phyloP scores from a whole-genome alignment of 92 coral and sea anemone species.

The Umimayanthus chanpuru region DNA sequence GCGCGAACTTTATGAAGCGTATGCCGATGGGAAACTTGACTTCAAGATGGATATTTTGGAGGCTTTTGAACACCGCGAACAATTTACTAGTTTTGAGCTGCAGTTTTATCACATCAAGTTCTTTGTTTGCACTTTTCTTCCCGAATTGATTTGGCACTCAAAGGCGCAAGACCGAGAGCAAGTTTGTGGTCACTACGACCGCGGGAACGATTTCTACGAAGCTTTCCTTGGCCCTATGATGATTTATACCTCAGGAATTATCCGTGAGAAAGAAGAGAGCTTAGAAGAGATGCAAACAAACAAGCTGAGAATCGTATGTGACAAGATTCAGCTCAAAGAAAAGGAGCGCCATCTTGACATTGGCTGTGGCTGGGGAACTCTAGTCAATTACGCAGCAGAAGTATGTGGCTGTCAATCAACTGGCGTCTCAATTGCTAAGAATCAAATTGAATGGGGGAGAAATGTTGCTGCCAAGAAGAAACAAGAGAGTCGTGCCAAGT shows the following conservation, averaged over 20 bases:
- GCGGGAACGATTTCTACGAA: constrained; percentile 95
- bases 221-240: constrained; percentile 93
- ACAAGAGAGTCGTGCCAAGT: constrained; percentile 63
- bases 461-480: constrained; percentile 64
- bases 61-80: constrained; percentile 86
- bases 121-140: constrained; percentile 78
- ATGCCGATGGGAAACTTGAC: constrained; percentile 95
- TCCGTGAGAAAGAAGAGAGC: constrained; percentile 67
- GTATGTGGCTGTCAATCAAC: constrained; percentile 77
- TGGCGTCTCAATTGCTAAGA: constrained; percentile 89
- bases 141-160: constrained; percentile 91
- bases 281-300: constrained; percentile 89
- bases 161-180: constrained; percentile 92
- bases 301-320: constrained; percentile 83
- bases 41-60: constrained; percentile 89
- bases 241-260: constrained; percentile 94
- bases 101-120: constrained; percentile 85
- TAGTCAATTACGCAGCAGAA: constrained; percentile 95
- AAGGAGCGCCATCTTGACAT: constrained; percentile 91
- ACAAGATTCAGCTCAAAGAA: constrained; percentile 84
- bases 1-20: constrained; percentile 86
- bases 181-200: constrained; percentile 97
- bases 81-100: constrained; percentile 81
- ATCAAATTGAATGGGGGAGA: constrained; percentile 88
- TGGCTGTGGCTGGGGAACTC: constrained; percentile 99